phyloP scores from a whole-genome alignment of 2,888 invertebrate species.

The Linyphia triangularis region DNA sequence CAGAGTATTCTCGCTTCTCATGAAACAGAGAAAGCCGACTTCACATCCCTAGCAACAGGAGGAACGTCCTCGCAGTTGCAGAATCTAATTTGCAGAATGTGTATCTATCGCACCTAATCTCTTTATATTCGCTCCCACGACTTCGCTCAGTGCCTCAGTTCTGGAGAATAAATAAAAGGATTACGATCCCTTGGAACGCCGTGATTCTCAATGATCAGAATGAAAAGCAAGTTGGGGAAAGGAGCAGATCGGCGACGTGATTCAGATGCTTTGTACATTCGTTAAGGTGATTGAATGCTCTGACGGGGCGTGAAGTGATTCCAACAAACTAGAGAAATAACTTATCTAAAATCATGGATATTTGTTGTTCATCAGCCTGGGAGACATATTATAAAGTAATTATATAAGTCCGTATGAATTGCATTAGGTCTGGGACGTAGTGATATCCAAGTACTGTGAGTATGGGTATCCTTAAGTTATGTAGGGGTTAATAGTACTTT shows the following conservation, averaged over 20 bases:
- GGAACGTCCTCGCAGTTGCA: neutral
- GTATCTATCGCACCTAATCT: slow-evolving; percentile 29
- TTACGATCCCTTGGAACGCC: neutral
- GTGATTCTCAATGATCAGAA: neutral
- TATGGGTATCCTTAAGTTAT: too few relatives aligned
- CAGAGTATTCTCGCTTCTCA: neutral
- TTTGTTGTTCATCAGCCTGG: too few relatives aligned
- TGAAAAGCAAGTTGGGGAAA: neutral
- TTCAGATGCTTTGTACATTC: neutral
- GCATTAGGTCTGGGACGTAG: too few relatives aligned
- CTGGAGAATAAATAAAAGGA: slow-evolving; percentile 6
- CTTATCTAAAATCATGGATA: too few relatives aligned
- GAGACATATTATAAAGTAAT: too few relatives aligned
- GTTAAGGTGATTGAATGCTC: neutral
- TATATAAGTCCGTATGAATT: too few relatives aligned
- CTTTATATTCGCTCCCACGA: slow-evolving; percentile 9
- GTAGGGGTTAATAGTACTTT: too few relatives aligned
- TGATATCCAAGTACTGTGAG: too few relatives aligned
- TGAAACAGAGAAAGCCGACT: neutral
- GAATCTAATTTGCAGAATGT: slow-evolving; percentile 43
- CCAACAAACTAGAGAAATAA: too few relatives aligned
- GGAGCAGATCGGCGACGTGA: neutral
- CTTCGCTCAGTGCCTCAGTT: neutral
- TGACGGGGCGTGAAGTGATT: neutral
- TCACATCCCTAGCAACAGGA: neutral